Base-by-base conservation (phyloP, 2,888 invertebrate genomes). In the Mesochorus sp. region DNA sequence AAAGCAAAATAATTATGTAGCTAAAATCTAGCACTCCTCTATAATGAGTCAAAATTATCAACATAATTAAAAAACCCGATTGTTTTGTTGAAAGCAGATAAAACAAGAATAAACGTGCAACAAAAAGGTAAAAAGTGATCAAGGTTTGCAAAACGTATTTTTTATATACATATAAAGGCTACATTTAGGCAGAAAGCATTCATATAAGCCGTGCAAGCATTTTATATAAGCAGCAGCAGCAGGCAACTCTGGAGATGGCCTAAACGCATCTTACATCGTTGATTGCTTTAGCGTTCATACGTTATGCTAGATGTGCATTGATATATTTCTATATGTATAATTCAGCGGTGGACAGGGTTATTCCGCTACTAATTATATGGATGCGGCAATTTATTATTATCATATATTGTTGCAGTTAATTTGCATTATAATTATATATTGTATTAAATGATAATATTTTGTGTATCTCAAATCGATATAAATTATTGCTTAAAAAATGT, bases 171-270 rank as follows among this genome's bases (percentile, higher is more conserved):
- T 28, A 53, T 26, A 53, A 28, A 28, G n/a, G n/a, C n/a, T 34
- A 2, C 26, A 42, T 42, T 12, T 31, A 31, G 6, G 10, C 3
- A 51, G 10, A 66, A 66, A 59, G 12, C 37, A 49, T 37, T 49
- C 34, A 17, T 39, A 14, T 47, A 68, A 72, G 76, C 72, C 53
- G 61, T 53, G 55, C 61, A 67, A 67, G 61, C 67, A 57, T 62
- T 26, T 55, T 26, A 34, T 12, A 31, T 26, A 83, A 80, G 82
- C 82, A 81, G 82, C 82, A n/a, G n/a, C 84, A 81, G 85, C 89
- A 88, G 90, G 89, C 89, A 90, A 91, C 91, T 90, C 90, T 91
- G 90, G 91, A 91, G 91, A 91, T 91, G 91, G 91, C 90, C 90
- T 90, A 90, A 88, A 85, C 81, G 88, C 85, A 86, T 86, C 85